These are phyloP conservation scores for Acanthosoma haemorrhoidale DNA, from an alignment of 2,888 invertebrate genomes.

Conservation along the genomic window DNA sequence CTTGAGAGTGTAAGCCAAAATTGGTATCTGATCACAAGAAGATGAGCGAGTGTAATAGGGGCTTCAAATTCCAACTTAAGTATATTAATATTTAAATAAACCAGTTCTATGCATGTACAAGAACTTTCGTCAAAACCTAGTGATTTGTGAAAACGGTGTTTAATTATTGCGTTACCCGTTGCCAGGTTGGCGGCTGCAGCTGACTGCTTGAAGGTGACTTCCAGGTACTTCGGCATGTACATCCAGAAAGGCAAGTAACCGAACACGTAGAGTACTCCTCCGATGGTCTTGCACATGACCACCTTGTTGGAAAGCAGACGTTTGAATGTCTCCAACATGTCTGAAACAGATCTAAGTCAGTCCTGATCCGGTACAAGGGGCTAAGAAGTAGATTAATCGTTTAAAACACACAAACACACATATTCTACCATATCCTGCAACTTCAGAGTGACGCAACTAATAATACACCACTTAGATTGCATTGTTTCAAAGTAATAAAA, in stretches of 20 bases:
- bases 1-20: no score
- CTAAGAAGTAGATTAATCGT: no score
- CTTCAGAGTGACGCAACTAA: no score
- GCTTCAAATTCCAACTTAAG: no score
- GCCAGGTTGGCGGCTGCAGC: conserved; percentile 67
- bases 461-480: no score
- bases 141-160: not conserved
- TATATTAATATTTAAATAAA: no score
- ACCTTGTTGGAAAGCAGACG: conserved; percentile 60
- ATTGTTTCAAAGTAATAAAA: no score
- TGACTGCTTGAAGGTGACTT: conserved; percentile 69
- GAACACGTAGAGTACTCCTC: conserved; percentile 64
- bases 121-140: not conserved
- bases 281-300: conserved; percentile 64
- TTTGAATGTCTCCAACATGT: conserved; percentile 58
- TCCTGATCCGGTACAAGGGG: no score
- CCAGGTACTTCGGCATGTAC: conserved; percentile 74
- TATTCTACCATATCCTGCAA: no score
- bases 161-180: conserved; percentile 52
- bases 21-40: no score
- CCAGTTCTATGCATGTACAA: not conserved
- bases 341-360: conserved; percentile 46
- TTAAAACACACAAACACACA: no score
- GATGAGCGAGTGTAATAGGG: no score
- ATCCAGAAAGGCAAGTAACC: conserved; percentile 67